phyloP scores from a whole-genome alignment of 2,113 vertebrate genomes.

The Mus pahari region DNA sequence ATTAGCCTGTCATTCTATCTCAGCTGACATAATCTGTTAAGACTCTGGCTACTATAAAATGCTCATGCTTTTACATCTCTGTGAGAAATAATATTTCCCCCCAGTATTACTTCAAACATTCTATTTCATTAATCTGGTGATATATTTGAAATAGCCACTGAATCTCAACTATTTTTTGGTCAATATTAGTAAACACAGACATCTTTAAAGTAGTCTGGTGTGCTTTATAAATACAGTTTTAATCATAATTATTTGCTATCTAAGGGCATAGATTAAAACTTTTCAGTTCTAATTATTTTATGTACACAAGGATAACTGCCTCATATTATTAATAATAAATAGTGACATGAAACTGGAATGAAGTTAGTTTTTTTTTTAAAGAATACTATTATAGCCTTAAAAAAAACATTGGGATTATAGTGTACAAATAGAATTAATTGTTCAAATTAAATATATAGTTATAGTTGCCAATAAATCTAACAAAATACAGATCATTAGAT shows the following conservation, averaged over 20 bases:
- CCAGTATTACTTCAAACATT: not conserved
- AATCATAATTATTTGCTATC: not conserved
- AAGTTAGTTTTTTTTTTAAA: not conserved
- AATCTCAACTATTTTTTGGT: slow-evolving; percentile 12
- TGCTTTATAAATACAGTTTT: slow-evolving; percentile 31
- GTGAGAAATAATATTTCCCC: not conserved
- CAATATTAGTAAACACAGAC: not conserved
- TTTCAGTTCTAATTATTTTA: not conserved
- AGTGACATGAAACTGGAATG: not conserved
- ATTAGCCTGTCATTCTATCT: not conserved
- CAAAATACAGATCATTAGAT: not conserved
- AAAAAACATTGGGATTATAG: not conserved
- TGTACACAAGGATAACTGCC: not conserved
- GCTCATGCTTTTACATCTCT: not conserved
- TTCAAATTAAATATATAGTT: slow-evolving; percentile 17
- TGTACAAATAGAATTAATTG: not conserved
- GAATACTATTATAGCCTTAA: not conserved
- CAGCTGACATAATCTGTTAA: not conserved
- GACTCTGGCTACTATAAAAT: not conserved
- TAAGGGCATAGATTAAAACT: not conserved
- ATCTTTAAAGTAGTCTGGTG: not conserved
- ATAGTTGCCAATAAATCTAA: not conserved
- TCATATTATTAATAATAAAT: slow-evolving; percentile 14
- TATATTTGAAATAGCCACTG: not conserved
- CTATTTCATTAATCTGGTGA: not conserved